These are phyloP conservation scores for Trichonephila clavipes DNA, from an alignment of 1,140 invertebrate genomes.

Conservation along the genomic window DNA sequence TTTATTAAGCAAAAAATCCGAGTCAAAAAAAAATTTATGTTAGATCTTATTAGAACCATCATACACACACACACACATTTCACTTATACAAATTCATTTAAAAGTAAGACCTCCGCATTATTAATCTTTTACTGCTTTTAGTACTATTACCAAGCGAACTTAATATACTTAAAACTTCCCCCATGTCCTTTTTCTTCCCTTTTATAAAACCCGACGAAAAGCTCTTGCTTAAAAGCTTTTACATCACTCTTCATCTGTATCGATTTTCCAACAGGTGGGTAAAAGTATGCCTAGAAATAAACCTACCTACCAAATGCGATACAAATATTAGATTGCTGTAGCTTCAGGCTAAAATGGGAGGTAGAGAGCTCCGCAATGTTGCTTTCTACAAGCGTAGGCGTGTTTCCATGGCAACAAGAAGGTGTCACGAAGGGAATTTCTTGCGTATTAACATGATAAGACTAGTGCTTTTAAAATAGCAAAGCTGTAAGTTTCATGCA, in stretches of 20 bases:
- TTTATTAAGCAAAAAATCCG: too few relatives aligned
- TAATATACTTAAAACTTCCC: too few relatives aligned
- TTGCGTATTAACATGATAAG: constrained; percentile 13
- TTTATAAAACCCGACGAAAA: too few relatives aligned
- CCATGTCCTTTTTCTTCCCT: too few relatives aligned
- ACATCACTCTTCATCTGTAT: neutral
- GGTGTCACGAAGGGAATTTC: neutral
- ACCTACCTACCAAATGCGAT: neutral
- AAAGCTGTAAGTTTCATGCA: neutral
- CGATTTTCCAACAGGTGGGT: neutral
- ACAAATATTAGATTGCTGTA: constrained; percentile 4
- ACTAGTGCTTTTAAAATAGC: neutral
- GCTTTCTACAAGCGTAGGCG: neutral
- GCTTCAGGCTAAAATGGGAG: neutral
- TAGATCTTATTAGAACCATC: too few relatives aligned
- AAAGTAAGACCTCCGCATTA: too few relatives aligned
- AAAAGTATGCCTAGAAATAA: neutral
- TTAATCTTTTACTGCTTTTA: too few relatives aligned
- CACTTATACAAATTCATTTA: too few relatives aligned
- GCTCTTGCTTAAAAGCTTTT: too few relatives aligned
- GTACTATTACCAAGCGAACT: too few relatives aligned
- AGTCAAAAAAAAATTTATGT: too few relatives aligned
- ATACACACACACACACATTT: too few relatives aligned
- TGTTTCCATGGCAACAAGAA: neutral
- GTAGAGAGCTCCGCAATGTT: neutral